These are phyloP conservation scores for Erythrocercus mccallii DNA, from an alignment of 2,113 vertebrate genomes.

Conservation along the genomic window DNA sequence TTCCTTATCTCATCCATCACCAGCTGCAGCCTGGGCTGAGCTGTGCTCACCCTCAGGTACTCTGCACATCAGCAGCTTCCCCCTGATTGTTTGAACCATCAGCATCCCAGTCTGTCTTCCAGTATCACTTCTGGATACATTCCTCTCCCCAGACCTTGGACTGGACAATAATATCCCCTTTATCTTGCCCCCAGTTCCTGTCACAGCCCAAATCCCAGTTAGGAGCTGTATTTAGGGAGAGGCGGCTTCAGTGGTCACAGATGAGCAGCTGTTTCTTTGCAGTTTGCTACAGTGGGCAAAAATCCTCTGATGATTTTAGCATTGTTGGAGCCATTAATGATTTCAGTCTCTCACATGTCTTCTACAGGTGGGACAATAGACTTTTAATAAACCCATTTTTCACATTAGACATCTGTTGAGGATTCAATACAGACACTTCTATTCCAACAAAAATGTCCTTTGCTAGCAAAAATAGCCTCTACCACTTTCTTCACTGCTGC, in stretches of 20 bases:
- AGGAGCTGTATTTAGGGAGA: background rate
- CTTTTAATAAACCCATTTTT: background rate
- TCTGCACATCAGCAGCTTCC: background rate
- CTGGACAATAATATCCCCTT: background rate
- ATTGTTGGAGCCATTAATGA: background rate
- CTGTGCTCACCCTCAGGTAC: accelerated
- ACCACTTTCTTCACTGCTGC: background rate
- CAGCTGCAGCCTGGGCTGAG: background rate
- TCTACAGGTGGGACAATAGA: background rate
- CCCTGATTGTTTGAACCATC: background rate
- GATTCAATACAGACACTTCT: background rate
- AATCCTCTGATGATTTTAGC: background rate
- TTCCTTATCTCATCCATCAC: background rate
- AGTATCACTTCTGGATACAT: too few species aligned
- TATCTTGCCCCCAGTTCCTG: too few species aligned
- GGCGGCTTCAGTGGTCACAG: background rate
- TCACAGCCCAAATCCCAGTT: background rate
- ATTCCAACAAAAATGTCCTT: background rate
- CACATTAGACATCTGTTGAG: background rate
- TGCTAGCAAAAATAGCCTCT: background rate
- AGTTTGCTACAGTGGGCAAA: background rate
- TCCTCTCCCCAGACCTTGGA: background rate
- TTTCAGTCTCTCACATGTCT: background rate
- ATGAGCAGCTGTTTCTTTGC: background rate
- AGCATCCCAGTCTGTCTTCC: background rate